A percentile compares a stretch with the other conserved stretches of the same genome.
Evolutionary conservation across 1,140 invertebrate genomes (phyloP).

Genomic region (Eurytemora carolleeae): DNA sequence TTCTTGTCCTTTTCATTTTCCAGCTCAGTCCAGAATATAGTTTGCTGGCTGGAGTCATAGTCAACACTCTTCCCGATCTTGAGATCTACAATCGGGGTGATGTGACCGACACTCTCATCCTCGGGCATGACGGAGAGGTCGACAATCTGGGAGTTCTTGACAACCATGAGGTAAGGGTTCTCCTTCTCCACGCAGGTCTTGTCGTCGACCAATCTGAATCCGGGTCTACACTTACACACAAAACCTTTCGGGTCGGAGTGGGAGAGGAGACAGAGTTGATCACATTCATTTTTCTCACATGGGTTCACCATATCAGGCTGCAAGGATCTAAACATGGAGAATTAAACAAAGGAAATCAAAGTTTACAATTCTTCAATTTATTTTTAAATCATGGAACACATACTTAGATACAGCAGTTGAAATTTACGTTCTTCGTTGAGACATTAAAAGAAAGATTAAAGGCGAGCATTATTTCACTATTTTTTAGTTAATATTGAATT

Average conservation of each 20-base stretch:
- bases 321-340: constrained; percentile 40
- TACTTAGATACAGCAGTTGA: too few species aligned
- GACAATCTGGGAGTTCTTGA: constrained; percentile 68
- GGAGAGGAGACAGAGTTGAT: constrained; percentile 71
- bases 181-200: constrained; percentile 60
- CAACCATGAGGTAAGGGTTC: constrained; percentile 66
- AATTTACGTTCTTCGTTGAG: too few species aligned
- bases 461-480: too few species aligned
- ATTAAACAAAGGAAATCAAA: too few species aligned
- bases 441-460: too few species aligned
- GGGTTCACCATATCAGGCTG: constrained; percentile 59
- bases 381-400: too few species aligned
- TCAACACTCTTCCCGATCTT: constrained; percentile 72
- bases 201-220: constrained; percentile 44
- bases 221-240: constrained; percentile 75
- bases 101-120: constrained; percentile 44
- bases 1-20: constrained; percentile 38
- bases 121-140: constrained; percentile 52
- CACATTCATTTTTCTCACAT: constrained; percentile 53
- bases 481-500: too few species aligned
- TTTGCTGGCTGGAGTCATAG: constrained; percentile 60
- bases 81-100: constrained; percentile 74
- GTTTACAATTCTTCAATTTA: too few species aligned
- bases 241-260: constrained; percentile 37
- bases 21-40: constrained; percentile 33